phyloP scores from a whole-genome alignment of 1,140 invertebrate species.

The Drosophila lowei region DNA sequence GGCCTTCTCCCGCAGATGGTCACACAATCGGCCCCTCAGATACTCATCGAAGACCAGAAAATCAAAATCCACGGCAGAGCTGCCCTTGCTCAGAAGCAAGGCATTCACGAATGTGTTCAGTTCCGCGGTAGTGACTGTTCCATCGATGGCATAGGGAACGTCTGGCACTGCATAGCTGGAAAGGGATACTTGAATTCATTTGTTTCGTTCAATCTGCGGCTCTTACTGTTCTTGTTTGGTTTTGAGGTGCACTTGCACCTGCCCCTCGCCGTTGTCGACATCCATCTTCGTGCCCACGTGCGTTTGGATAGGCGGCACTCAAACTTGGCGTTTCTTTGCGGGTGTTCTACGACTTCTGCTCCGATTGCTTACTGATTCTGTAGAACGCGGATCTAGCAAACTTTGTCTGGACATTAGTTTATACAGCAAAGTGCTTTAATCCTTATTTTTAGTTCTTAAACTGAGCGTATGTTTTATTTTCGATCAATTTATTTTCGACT shows the following conservation, averaged over 20 bases:
- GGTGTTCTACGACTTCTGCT: background rate
- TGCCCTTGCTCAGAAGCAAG: conserved; percentile 85
- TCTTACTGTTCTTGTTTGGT: conserved; percentile 92
- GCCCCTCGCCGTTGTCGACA: conserved; percentile 83
- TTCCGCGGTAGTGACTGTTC: conserved; percentile 87
- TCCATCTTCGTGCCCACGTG: conserved; percentile 65
- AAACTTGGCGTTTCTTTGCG: conserved; percentile 17
- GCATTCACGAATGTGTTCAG: conserved; percentile 93
- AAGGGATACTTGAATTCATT: background rate
- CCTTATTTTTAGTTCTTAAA: too few relatives aligned
- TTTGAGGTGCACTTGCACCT: conserved; percentile 90
- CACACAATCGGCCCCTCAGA: conserved; percentile 85
- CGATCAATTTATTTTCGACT: too few relatives aligned
- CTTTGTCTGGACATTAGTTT: too few relatives aligned
- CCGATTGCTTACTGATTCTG: background rate
- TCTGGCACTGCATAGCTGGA: conserved; percentile 94
- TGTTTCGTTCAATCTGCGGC: conserved; percentile 84
- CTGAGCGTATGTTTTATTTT: too few relatives aligned
- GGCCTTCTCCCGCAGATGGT: conserved; percentile 88
- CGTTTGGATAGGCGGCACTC: conserved; percentile 5
- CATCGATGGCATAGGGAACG: conserved; percentile 91
- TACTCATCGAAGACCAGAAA: conserved; percentile 93
- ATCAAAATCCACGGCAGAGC: conserved; percentile 90
- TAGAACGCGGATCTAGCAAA: background rate
- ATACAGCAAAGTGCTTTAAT: too few relatives aligned